phyloP scores from a whole-genome alignment of 2,888 invertebrate species.

The Smittia aterrima region DNA sequence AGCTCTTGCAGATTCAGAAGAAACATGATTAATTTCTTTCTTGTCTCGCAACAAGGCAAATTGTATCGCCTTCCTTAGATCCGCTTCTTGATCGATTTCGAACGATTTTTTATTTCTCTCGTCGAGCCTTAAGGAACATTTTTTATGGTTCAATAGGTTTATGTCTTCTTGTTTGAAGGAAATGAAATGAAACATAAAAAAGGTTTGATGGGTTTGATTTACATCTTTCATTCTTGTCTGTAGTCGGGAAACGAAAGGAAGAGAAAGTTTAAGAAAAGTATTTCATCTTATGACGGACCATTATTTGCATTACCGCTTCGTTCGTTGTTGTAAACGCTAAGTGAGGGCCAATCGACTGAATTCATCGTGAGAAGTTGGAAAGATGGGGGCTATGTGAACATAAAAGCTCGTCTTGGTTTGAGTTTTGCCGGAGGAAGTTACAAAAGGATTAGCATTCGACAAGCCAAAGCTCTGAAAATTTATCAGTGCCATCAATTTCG shows the following conservation, averaged over 20 bases:
- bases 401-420: neutral
- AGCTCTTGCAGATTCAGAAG: neutral
- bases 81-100: conserved; percentile 12
- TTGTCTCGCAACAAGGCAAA: neutral
- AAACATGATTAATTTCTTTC: conserved; percentile 24
- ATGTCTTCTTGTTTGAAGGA: neutral
- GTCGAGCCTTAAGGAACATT: neutral
- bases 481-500: conserved; percentile 35
- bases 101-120: neutral
- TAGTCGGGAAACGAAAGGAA: neutral
- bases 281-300: too few species aligned
- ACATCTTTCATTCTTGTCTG: conserved; percentile 16
- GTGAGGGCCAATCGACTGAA: too few species aligned
- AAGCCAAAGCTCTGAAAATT: conserved; percentile 31
- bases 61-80: neutral
- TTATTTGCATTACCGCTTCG: too few species aligned
- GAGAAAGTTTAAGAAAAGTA: too few species aligned
- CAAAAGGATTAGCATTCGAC: conserved; percentile 32
- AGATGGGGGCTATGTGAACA: too few species aligned
- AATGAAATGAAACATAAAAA: conserved; percentile 1
- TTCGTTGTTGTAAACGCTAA: too few species aligned
- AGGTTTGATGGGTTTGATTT: conserved; percentile 27
- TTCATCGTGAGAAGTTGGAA: too few species aligned
- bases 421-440: conserved; percentile 14
- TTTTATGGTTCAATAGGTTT: conserved; percentile 13